Base-by-base conservation (phyloP, 2,888 invertebrate species). In the Tuta absoluta region DNA sequence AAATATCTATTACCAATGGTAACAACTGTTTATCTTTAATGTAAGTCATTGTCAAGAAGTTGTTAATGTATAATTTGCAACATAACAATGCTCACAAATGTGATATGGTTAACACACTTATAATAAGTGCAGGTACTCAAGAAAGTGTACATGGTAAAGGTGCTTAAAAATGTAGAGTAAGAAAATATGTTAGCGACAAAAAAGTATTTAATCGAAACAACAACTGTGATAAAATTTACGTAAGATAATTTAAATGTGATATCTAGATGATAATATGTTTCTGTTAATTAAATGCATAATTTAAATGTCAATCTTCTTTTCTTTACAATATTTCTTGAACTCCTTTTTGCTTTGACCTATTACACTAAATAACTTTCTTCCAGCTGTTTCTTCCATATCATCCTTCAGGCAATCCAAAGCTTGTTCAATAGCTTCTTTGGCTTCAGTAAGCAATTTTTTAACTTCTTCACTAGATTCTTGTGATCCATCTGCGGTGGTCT, bases 351-450 rank as follows among this genome's bases (percentile, higher is more conserved):
- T 93, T 49, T 84, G 79, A 51, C 83, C 80, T 24, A 93, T 82
- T 0, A 94, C 86, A 60, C 82, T 84, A 62, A 84, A 79, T 11
- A 94, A 73, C 77, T 93, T 93, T 66, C 89, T 88, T 5, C 93
- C 94, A 4, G 93, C 89, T 0, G 87, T 83, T 71, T 93, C 93
- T 68, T 92, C 90, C 23, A 78, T 77, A 70, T 94, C 94, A 72
- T 93, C 91, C 72, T 85, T 87, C 14, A 94, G 72, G 1, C 87
- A 85, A 21, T 78, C 75, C 67, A 92, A 78, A 14, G 93, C 93
- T 66, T 85, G 81, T 14, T 82, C 78, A 62, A 94, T 76, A 49
- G 89, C 84, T 0, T 69, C 59, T 66, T 91, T 88, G 11, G 93
- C 92, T 80, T 93, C 93, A 41, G 75, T 70, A 0, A 93, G 69